Evolutionary conservation across 2,113 vertebrate genomes (phyloP).

Genomic region (Microcebus griseorufus): DNA sequence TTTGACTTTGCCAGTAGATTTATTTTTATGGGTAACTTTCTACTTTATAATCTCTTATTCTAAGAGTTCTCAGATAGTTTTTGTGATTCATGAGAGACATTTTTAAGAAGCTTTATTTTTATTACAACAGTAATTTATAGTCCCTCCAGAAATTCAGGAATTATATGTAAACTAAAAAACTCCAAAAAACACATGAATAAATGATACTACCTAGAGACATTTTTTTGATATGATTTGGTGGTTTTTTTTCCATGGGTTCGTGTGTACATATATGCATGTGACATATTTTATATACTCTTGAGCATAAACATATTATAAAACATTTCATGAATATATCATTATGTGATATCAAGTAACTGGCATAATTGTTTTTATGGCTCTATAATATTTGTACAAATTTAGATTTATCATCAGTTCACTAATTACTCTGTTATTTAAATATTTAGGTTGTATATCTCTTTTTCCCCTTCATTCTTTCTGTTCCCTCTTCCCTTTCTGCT

Average conservation of each 20-base stretch:
- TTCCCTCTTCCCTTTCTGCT: background rate
- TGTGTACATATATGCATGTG: background rate
- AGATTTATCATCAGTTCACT: background rate
- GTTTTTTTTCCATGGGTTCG: background rate
- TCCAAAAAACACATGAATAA: background rate
- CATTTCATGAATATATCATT: background rate
- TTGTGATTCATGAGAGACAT: slow-evolving; percentile 34
- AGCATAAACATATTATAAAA: background rate
- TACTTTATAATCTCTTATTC: slow-evolving; percentile 76
- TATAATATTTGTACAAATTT: background rate
- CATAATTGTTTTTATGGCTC: background rate
- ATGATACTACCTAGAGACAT: background rate
- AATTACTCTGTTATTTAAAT: background rate
- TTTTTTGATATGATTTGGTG: background rate
- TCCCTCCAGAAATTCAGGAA: background rate
- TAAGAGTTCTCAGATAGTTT: slow-evolving; percentile 42
- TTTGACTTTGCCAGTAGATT: slow-evolving; percentile 72
- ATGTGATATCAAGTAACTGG: background rate
- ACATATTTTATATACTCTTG: background rate
- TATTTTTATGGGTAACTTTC: slow-evolving; percentile 71
- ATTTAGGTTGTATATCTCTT: background rate
- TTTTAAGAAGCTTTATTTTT: slow-evolving; percentile 29
- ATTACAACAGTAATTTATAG: background rate
- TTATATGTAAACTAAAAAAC: background rate
- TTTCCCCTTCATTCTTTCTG: background rate